Base-by-base conservation (phyloP, 1,140 invertebrate species). In the Uloborus diversus region DNA sequence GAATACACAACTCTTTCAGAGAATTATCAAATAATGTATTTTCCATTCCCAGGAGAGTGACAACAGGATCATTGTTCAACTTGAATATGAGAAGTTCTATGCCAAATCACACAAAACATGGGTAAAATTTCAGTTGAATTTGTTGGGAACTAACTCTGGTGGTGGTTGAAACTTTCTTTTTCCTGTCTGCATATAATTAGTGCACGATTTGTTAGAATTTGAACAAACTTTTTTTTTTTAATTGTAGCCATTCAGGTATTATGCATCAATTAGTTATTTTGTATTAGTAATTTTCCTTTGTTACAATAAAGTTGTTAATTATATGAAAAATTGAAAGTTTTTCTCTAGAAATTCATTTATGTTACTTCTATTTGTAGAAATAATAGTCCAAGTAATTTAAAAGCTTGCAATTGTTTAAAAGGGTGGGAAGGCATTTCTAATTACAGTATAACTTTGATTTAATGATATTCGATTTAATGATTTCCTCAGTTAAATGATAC, bases 31-130 rank as follows among this genome's bases (percentile, higher is more conserved):
- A 30, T 51, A 27, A 20, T 25, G 23, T 73, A 35, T 79, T 57
- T n/a, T n/a, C n/a, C 73, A 59, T 82, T 62, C 66, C 42, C 81
- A 82, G 73, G 62, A 25, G 66, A 37, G 37, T 68, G 28, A 79
- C 80, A 49, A 81, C 64, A 81, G 85, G 85, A 56, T 85, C 85
- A 20, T 81, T 86, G 23, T 80, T 85, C 66, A 86, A 86, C 73
- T 82, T 86, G 84, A 84, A 86, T 82, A 82, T 84, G 79, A 83
- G 83, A 81, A 79, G 81, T 53, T 56, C 82, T 4, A 65, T 71
- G 32, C 81, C 83, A 25, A 76, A 81, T 81, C 81, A 79, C 37
- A 25, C 82, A 25, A 84, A 84, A 57, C 85, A 85, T 73, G 85
- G 85, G 85, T 85, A 85, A 82, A 80, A 56, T 4, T 66, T 27